phyloP scores from a whole-genome alignment of 23 tunicate genomes.

The Clavelina lepadiformis region DNA sequence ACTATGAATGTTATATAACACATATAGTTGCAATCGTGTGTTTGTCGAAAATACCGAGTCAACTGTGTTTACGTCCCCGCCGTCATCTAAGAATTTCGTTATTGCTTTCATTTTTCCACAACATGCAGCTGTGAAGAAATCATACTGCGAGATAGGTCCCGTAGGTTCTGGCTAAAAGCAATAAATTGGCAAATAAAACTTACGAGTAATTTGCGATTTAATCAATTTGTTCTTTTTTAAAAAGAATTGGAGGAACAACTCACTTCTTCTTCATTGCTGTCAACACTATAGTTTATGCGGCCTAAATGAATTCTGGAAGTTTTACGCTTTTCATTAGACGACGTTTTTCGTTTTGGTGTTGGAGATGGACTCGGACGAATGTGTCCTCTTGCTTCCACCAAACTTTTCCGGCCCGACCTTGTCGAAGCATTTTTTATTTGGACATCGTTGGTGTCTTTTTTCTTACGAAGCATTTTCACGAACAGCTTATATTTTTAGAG shows the following conservation, averaged over 20 bases:
- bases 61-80: slow-evolving; percentile 32
- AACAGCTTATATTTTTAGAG: no score
- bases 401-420: slow-evolving; percentile 16
- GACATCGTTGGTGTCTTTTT: neutral
- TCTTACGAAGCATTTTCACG: slow-evolving; percentile 14
- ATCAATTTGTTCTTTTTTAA: no score
- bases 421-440: no score
- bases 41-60: slow-evolving; percentile 27
- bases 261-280: slow-evolving; percentile 4
- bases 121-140: slow-evolving; percentile 44
- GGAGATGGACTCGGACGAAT: no score
- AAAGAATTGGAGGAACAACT: no score
- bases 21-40: no score
- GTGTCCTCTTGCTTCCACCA: neutral
- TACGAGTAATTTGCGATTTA: no score
- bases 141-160: slow-evolving; percentile 16
- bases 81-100: slow-evolving; percentile 32
- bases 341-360: slow-evolving; percentile 21
- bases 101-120: slow-evolving; percentile 41
- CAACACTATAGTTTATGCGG: slow-evolving; percentile 23
- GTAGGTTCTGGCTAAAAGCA: slow-evolving; percentile 27
- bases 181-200: slow-evolving; percentile 1
- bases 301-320: slow-evolving; percentile 67
- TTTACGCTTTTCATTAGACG: slow-evolving; percentile 64
- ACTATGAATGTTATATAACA: no score